These are phyloP conservation scores for Mesochorus sp. DNA, from an alignment of 2,888 invertebrate species.

Conservation along the genomic window DNA sequence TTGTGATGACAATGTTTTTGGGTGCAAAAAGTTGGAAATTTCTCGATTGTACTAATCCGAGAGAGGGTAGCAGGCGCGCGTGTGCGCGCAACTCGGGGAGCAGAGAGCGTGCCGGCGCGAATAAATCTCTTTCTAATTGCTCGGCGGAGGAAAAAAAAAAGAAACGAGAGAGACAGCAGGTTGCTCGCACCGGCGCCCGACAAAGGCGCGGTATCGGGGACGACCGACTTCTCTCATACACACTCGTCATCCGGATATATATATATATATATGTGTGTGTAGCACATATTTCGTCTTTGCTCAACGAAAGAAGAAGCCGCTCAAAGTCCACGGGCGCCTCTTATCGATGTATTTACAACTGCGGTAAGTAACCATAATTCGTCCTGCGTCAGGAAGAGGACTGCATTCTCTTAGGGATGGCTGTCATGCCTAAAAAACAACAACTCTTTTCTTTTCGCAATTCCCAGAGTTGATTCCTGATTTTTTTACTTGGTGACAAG, in stretches of 20 bases:
- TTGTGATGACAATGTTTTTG: too few relatives aligned
- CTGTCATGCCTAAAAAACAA: too few relatives aligned
- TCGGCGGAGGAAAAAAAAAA: constrained; percentile 77
- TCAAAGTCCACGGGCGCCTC: constrained; percentile 62
- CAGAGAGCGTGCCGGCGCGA: constrained; percentile 71
- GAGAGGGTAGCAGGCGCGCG: not conserved
- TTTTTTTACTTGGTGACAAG: not conserved
- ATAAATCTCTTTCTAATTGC: constrained; percentile 81
- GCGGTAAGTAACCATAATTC: constrained; percentile 47
- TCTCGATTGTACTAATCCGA: too few relatives aligned
- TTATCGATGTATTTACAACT: constrained; percentile 76
- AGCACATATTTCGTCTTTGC: constrained; percentile 55
- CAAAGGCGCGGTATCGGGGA: constrained; percentile 71
- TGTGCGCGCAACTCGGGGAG: constrained; percentile 38
- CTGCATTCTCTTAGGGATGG: too few relatives aligned
- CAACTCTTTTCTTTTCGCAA: not conserved
- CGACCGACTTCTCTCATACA: constrained; percentile 48
- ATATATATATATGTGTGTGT: constrained; percentile 23
- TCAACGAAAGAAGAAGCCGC: constrained; percentile 38
- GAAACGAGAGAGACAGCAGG: constrained; percentile 68
- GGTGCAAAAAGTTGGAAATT: too few relatives aligned
- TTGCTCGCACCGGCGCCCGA: constrained; percentile 73
- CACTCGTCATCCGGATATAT: not conserved
- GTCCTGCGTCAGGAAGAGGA: too few relatives aligned
- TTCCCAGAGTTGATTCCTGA: not conserved